Evolutionary conservation across 2,888 invertebrate species (phyloP).

Genomic region (Cosmorhoe ocellata): DNA sequence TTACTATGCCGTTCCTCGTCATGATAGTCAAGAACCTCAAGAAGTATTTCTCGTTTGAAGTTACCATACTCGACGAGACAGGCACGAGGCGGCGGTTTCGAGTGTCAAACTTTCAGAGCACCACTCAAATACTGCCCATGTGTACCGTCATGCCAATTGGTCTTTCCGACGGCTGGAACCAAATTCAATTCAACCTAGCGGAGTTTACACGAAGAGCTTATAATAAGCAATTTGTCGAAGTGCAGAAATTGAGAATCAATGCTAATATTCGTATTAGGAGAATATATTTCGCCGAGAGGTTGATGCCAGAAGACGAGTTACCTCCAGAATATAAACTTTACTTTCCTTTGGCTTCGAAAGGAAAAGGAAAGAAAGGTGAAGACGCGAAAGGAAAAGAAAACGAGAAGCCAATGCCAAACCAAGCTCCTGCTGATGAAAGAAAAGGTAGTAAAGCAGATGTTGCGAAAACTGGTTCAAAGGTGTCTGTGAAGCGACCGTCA

Average conservation of each 20-base stretch:
- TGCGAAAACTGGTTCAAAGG: constrained; percentile 36
- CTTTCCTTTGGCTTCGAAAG: too few species aligned
- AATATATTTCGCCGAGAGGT: too few species aligned
- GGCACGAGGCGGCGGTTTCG: constrained; percentile 94
- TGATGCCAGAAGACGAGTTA: too few species aligned
- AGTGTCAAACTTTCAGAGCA: constrained; percentile 97
- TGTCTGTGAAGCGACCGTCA: constrained; percentile 22
- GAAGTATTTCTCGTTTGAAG: constrained; percentile 98
- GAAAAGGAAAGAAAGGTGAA: too few species aligned
- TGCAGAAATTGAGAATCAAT: too few species aligned
- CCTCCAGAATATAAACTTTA: too few species aligned
- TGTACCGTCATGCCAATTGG: constrained; percentile 99
- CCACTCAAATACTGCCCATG: constrained; percentile 85
- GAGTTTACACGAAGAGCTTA: too few species aligned
- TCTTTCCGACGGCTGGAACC: constrained; percentile 92
- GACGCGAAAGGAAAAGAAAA: too few species aligned
- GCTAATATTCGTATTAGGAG: too few species aligned
- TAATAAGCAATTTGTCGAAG: too few species aligned
- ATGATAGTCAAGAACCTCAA: constrained; percentile 74
- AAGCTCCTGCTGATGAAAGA: too few species aligned
- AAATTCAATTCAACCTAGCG: constrained; percentile 93
- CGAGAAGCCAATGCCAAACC: too few species aligned
- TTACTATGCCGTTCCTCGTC: constrained; percentile 96
- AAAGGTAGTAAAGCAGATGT: constrained; percentile 14
- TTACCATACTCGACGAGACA: constrained; percentile 91